Percentiles rank a stretch among this genome's conserved stretches.
These are phyloP conservation scores for Hippocampus zosterae DNA, from an alignment of 2,113 vertebrate genomes.

Conservation along the genomic window DNA sequence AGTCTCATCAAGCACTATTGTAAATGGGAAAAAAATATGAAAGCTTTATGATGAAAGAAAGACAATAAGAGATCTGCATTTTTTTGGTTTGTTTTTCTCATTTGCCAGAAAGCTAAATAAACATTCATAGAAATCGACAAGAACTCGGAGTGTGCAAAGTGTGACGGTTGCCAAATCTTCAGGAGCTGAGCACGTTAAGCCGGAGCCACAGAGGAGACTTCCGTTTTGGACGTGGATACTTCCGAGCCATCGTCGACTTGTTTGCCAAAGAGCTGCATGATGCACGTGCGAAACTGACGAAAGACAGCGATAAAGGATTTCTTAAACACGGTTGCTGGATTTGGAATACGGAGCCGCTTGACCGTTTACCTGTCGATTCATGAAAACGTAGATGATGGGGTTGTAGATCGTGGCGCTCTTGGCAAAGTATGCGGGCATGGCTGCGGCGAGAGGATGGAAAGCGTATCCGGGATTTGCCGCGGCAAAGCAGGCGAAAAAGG, in stretches of 20 bases:
- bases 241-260: slow-evolving; percentile 82
- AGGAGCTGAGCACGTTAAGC: slow-evolving; percentile 62
- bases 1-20: neutral
- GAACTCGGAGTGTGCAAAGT: slow-evolving; percentile 53
- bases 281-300: slow-evolving; percentile 81
- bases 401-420: slow-evolving; percentile 91
- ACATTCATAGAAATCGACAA: slow-evolving; percentile 14
- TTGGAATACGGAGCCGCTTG: neutral
- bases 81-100: slow-evolving; percentile 37
- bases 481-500: slow-evolving; percentile 79
- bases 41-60: neutral
- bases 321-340: neutral
- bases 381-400: slow-evolving; percentile 86
- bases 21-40: neutral
- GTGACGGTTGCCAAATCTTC: slow-evolving; percentile 17
- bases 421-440: slow-evolving; percentile 84
- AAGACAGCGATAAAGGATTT: slow-evolving; percentile 20
- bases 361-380: slow-evolving; percentile 83
- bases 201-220: slow-evolving; percentile 83
- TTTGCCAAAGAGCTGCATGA: slow-evolving; percentile 85
- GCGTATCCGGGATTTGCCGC: slow-evolving; percentile 81
- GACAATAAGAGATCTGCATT: neutral
- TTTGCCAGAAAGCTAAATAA: slow-evolving; percentile 60
- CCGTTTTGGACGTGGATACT: slow-evolving; percentile 80
- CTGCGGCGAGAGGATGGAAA: slow-evolving; percentile 82